Evolutionary conservation across 2,888 invertebrate genomes (phyloP), one percentile per base, ranked within the genome.

Genomic region (Cantharis nigra): DNA sequence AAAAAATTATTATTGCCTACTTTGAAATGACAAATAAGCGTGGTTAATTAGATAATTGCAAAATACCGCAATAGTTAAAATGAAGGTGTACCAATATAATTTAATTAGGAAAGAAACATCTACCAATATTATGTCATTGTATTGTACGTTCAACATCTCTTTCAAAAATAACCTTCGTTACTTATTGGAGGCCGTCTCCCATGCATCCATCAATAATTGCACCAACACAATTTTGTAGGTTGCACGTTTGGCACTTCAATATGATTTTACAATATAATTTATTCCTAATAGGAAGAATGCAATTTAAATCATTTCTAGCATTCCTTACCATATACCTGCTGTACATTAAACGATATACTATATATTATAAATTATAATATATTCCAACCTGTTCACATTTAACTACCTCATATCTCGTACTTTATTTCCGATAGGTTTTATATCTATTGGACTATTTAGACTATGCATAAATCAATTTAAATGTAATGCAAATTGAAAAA

Each of bases 141-240:
- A 4, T 11, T 33, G 33, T 33, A 13, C 3, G 33, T 67, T 20
- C 13, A 67, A 67, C 65, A 26, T 23, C 65, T 67, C 65, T 67
- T 67, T 67, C 65, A 20, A 65, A 65, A 23, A 11, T 26, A 67
- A 67, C 65, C 65, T 67, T 67, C 65, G 26, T 20, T 9, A n/a
- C 26, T 67, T 23, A 67, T 67, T 67, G 65, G 65, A 67, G 65
- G 65, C 65, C 65, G 65, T 67, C 65, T 67, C 65, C 65, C 65
- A 67, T 67, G 65, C 65, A 67, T 67, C 65, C 2, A 67, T 67
- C 26, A n/a, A 26, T 23, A 67, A 67, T n/a, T 49, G 49, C 49
- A 67, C 65, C 65, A 67, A 67, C 65, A 67, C 65, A 67, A 23
- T 23, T 67, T 67, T 67, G 65, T 67, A 67, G 65, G 65, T 23